Conservation (phyloP, 2,113 vertebrate species). For the Machaerirhynchus nigripectus region DNA sequence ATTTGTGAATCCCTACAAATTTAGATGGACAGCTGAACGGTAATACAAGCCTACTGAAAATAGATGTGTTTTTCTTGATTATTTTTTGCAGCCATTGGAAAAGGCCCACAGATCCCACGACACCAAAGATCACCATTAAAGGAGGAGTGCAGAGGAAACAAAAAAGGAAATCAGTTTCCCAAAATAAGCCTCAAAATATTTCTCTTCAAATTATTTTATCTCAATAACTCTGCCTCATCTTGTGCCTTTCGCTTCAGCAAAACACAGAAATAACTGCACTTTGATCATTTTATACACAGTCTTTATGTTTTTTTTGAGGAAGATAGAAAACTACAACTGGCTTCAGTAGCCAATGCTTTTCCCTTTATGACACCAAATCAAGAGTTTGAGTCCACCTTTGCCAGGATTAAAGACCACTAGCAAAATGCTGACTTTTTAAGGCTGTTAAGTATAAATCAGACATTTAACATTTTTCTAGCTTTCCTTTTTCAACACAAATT, state of each 20-base stretch:
- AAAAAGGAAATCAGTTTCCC: background rate
- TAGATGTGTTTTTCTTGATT: background rate
- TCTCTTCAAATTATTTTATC: background rate
- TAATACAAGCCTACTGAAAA: conserved; percentile 7
- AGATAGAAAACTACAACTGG: background rate
- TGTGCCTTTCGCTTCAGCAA: background rate
- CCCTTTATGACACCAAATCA: background rate
- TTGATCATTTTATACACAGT: background rate
- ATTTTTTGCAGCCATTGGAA: background rate
- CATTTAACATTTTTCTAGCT: conserved; percentile 5
- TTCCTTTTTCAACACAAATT: background rate
- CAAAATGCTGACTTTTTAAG: conserved; percentile 58
- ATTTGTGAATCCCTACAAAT: background rate
- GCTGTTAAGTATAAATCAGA: conserved; percentile 51
- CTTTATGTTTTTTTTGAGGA: background rate
- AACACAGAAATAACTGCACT: background rate
- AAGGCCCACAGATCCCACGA: background rate
- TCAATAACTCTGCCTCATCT: background rate
- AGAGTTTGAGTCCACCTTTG: background rate
- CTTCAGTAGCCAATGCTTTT: background rate
- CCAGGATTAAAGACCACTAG: conserved; percentile 51
- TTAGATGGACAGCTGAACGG: conserved; percentile 33
- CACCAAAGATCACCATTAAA: background rate
- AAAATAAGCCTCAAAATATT: background rate
- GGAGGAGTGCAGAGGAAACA: background rate